A percentile compares a stretch with the other conserved stretches of the same genome.
phyloP scores from a whole-genome alignment of 2,888 invertebrate species.

The Ecdyonurus torrentis region DNA sequence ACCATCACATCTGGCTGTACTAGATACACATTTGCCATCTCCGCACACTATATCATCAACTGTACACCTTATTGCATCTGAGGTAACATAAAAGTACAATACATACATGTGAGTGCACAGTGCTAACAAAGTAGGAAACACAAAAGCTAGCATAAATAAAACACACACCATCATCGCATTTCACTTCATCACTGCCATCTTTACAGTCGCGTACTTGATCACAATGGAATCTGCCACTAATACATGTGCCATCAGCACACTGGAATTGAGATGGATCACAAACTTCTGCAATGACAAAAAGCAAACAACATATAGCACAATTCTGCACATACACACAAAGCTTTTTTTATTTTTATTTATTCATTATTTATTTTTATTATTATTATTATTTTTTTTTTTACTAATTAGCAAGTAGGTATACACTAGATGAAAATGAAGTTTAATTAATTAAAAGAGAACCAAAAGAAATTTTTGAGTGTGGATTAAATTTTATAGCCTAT shows the following conservation, averaged over 20 bases:
- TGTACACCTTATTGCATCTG: neutral
- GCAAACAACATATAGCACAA: too few species aligned
- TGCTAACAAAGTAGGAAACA: too few species aligned
- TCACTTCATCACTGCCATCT: conserved; percentile 20
- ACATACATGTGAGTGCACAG: neutral
- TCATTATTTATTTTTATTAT: too few species aligned
- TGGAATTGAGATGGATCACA: conserved; percentile 17
- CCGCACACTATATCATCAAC: neutral
- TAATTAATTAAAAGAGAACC: too few species aligned
- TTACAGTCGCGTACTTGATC: conserved; percentile 20
- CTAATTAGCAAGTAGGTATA: too few species aligned
- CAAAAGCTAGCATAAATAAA: too few species aligned
- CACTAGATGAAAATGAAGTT: too few species aligned
- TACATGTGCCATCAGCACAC: conserved; percentile 22
- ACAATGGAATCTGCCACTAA: conserved; percentile 19
- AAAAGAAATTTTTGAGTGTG: too few species aligned
- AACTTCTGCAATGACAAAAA: conserved; percentile 10
- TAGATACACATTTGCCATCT: neutral
- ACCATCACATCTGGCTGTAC: conserved; percentile 24
- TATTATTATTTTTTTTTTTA: too few species aligned
- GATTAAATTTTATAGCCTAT: too few species aligned
- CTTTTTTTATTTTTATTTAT: too few species aligned
- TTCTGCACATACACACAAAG: too few species aligned
- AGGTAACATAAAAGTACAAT: neutral
- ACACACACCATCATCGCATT: conserved; percentile 17